phyloP scores from a whole-genome alignment of 1,140 invertebrate genomes.

The Pantala flavescens region DNA sequence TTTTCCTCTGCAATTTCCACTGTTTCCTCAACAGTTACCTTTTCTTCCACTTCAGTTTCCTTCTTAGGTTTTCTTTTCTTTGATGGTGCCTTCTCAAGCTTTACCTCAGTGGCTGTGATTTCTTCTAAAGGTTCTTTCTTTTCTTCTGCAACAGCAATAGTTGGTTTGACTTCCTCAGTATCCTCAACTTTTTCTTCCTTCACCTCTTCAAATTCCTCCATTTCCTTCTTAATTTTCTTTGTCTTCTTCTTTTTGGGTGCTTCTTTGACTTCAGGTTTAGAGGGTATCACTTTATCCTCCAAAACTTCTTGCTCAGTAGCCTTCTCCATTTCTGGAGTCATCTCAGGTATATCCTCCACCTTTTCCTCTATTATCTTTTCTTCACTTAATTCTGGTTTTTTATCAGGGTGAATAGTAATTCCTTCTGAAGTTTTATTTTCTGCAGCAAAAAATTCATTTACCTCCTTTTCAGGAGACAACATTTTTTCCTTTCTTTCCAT shows the following conservation, averaged over 20 bases:
- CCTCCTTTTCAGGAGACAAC: not conserved
- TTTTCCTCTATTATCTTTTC: no score
- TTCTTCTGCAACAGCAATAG: not conserved
- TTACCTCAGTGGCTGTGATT: not conserved
- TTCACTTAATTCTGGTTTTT: no score
- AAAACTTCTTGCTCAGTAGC: no score
- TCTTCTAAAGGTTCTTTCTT: not conserved
- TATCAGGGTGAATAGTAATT: no score
- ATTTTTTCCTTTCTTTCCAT: no score
- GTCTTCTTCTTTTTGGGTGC: not conserved
- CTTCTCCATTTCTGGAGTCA: no score
- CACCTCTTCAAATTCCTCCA: not conserved
- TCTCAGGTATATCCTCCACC: no score
- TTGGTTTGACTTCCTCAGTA: not conserved
- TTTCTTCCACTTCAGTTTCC: not conserved
- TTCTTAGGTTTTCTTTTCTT: not conserved
- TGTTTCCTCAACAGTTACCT: no score
- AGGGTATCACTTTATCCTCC: no score
- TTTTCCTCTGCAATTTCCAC: not conserved
- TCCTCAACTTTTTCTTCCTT: conserved; percentile 20
- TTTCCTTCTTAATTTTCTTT: not conserved
- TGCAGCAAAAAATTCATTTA: not conserved
- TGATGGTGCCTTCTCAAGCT: not conserved
- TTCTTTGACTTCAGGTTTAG: not conserved
- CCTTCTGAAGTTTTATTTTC: no score